Conservation (phyloP, 2,113 vertebrate genomes). For the Otus sunia region DNA sequence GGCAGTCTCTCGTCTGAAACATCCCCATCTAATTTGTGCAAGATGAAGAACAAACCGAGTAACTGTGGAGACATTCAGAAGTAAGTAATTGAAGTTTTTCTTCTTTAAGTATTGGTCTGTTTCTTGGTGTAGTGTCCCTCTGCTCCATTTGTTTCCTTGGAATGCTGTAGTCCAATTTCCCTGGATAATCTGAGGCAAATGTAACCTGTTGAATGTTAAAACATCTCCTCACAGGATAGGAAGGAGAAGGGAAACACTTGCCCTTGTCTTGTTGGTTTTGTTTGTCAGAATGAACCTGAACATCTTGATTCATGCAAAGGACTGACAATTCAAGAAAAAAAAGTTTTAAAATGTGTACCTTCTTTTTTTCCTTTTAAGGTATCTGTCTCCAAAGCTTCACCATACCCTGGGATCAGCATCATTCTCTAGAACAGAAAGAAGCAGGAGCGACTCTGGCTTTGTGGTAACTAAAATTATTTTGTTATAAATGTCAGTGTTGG, state of each 20-base stretch:
- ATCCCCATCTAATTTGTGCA: constrained; percentile 30
- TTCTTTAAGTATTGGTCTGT: background rate
- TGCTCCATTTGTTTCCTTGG: background rate
- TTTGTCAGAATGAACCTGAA: background rate
- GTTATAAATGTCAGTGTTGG: background rate
- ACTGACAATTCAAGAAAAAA: background rate
- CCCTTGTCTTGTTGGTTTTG: background rate
- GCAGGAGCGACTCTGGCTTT: background rate
- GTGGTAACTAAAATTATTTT: constrained; percentile 35
- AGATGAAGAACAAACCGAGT: constrained; percentile 72
- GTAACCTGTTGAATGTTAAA: background rate
- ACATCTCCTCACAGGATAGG: background rate
- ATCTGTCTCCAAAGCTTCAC: constrained; percentile 69
- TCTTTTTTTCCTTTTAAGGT: constrained; percentile 49
- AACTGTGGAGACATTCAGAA: constrained; percentile 82
- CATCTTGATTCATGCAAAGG: background rate
- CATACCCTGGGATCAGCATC: background rate
- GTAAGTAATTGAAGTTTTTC: constrained; percentile 64
- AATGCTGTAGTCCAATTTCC: background rate
- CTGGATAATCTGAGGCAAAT: background rate
- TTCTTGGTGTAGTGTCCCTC: background rate
- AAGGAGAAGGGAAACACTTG: background rate
- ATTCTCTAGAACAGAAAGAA: background rate
- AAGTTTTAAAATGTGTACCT: background rate
- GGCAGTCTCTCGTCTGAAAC: background rate